Evolutionary conservation across 2,888 invertebrate species (phyloP).

Genomic region (Mactromeris polynyma): DNA sequence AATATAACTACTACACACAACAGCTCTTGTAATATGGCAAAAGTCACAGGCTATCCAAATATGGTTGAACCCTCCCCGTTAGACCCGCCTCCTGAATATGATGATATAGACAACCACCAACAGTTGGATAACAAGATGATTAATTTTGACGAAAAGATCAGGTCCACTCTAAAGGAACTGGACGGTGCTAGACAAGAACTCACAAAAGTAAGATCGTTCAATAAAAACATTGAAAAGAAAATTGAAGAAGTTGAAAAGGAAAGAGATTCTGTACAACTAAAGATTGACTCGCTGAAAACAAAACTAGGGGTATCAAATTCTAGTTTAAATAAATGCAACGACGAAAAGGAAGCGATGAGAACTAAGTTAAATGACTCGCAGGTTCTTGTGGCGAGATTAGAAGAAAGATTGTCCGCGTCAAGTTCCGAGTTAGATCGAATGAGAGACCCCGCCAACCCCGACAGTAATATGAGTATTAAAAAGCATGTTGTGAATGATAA

Average conservation of each 20-base stretch:
- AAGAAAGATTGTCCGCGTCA: constrained; percentile 54
- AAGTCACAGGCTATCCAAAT: constrained; percentile 31
- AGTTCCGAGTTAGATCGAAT: constrained; percentile 60
- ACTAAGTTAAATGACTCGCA: constrained; percentile 58
- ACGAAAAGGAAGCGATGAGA: constrained; percentile 58
- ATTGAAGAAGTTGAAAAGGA: constrained; percentile 56
- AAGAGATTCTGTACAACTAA: constrained; percentile 47
- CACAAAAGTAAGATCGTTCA: constrained; percentile 41
- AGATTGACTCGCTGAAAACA: constrained; percentile 56
- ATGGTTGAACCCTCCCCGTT: constrained; percentile 18
- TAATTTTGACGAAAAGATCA: constrained; percentile 46
- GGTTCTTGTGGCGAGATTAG: constrained; percentile 61
- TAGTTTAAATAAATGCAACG: constrained; percentile 59
- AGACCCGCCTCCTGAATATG: constrained; percentile 44
- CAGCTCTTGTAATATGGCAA: not conserved
- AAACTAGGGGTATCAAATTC: constrained; percentile 63
- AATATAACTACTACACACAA: not conserved
- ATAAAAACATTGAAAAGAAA: constrained; percentile 54
- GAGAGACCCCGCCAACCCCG: constrained; percentile 68
- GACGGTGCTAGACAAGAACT: constrained; percentile 59
- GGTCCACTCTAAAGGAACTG: constrained; percentile 34
- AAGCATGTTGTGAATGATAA: constrained; percentile 65
- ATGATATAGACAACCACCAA: constrained; percentile 15
- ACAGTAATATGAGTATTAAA: constrained; percentile 62
- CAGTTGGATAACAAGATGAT: constrained; percentile 8